phyloP scores from a whole-genome alignment of 2,797 vertebrate genomes.

The Ceryle rudis region DNA sequence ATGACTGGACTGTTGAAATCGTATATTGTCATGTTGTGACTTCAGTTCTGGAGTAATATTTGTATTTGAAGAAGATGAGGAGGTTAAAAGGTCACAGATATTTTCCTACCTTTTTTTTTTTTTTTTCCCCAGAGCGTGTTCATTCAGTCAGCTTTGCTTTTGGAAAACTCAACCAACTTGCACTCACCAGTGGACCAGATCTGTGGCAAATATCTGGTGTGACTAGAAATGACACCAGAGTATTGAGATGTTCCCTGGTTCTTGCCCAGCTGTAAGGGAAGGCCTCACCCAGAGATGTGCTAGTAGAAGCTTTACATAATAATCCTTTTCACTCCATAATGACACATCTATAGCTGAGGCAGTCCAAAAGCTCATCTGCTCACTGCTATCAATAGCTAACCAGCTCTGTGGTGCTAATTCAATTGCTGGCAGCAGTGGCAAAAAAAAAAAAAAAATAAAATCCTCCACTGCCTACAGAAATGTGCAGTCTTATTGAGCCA shows the following conservation, averaged over 20 bases:
- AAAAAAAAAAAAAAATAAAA: neutral
- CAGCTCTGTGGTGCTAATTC: neutral
- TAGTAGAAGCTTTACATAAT: neutral
- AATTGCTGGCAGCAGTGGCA: neutral
- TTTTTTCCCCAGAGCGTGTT: accelerated
- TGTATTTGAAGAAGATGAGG: neutral
- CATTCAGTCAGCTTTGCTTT: neutral
- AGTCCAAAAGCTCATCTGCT: constrained; percentile 22
- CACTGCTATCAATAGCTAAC: neutral
- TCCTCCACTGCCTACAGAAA: neutral
- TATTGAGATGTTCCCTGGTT: neutral
- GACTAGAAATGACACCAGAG: neutral
- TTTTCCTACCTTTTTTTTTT: neutral
- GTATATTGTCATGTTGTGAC: neutral
- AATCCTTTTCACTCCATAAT: neutral
- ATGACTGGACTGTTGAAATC: neutral
- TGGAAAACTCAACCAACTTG: neutral
- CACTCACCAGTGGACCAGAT: neutral
- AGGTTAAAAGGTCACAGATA: neutral
- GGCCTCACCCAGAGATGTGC: neutral
- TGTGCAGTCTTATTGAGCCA: neutral
- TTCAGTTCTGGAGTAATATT: neutral
- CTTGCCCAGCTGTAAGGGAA: neutral
- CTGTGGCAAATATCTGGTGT: accelerated
- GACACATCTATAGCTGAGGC: neutral